phyloP scores from a whole-genome alignment of 1,140 invertebrate species.

The Neoseiulus cucumeris region DNA sequence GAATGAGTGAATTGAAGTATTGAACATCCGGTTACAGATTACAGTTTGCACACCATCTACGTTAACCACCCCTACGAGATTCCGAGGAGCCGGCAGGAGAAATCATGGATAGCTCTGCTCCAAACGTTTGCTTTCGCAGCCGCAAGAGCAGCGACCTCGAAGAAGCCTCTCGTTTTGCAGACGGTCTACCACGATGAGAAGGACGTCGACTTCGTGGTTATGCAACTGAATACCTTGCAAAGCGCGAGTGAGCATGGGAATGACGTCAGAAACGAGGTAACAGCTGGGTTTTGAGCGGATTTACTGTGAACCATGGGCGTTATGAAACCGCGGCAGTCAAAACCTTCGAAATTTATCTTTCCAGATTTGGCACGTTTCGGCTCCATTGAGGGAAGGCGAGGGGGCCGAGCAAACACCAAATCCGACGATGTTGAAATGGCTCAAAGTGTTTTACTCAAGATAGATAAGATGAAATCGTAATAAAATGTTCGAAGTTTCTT shows the following conservation, averaged over 20 bases:
- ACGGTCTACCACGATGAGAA: not conserved
- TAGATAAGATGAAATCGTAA: not conserved
- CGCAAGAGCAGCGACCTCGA: not conserved
- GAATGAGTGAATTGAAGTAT: not conserved
- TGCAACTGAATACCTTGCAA: not conserved
- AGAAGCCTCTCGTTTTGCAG: not conserved
- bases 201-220: not conserved
- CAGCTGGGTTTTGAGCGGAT: not conserved
- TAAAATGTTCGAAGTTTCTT: too few species aligned
- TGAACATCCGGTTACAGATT: not conserved
- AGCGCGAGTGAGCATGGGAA: not conserved
- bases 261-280: not conserved
- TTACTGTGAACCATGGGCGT: not conserved
- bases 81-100: not conserved
- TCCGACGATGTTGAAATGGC: not conserved
- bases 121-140: constrained; percentile 3
- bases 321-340: not conserved
- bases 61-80: not conserved
- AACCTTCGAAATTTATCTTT: not conserved
- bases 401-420: not conserved
- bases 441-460: not conserved
- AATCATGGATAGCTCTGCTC: not conserved
- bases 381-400: not conserved
- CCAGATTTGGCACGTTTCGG: not conserved
- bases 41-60: not conserved